A percentile compares a stretch with the other conserved stretches of the same genome.
Conservation (phyloP, 2,888 invertebrate genomes). For the Leptinotarsa peninsularis region DNA sequence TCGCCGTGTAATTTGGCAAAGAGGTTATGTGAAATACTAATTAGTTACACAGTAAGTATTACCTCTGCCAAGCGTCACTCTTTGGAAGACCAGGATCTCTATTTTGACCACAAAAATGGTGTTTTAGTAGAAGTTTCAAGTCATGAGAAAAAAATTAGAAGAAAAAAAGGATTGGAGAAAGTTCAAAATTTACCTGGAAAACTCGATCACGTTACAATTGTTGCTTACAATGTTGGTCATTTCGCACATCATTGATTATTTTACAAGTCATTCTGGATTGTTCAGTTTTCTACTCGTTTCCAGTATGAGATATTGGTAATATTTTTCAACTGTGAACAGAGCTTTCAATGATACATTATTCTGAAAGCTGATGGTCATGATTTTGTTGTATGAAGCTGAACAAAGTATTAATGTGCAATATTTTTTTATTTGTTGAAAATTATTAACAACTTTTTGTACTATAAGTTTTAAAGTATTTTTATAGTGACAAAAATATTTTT, state of each 20-base stretch:
- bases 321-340: not conserved
- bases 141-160: conserved; percentile 75
- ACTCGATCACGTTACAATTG: conserved; percentile 88
- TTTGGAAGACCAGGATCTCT: conserved; percentile 84
- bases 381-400: conserved; percentile 22
- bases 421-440: conserved; percentile 27
- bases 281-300: conserved; percentile 18
- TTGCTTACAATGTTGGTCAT: conserved; percentile 80
- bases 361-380: not conserved
- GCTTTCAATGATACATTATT: conserved; percentile 1
- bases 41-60: conserved; percentile 83
- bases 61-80: conserved; percentile 86
- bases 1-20: conserved; percentile 73
- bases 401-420: conserved; percentile 36
- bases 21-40: conserved; percentile 77
- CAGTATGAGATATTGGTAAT: conserved; percentile 1
- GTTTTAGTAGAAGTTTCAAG: conserved; percentile 71
- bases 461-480: conserved; percentile 33
- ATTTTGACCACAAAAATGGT: conserved; percentile 72
- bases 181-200: conserved; percentile 83
- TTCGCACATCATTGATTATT: conserved; percentile 32
- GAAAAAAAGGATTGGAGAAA: conserved; percentile 79
- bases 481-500: conserved; percentile 32
- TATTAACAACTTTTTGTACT: conserved; percentile 21
- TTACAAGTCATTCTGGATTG: not conserved